Evolutionary conservation across 2,888 invertebrate species (phyloP), one percentile per base, ranked within the genome.

Genomic region (Trichopoda pennipes): DNA sequence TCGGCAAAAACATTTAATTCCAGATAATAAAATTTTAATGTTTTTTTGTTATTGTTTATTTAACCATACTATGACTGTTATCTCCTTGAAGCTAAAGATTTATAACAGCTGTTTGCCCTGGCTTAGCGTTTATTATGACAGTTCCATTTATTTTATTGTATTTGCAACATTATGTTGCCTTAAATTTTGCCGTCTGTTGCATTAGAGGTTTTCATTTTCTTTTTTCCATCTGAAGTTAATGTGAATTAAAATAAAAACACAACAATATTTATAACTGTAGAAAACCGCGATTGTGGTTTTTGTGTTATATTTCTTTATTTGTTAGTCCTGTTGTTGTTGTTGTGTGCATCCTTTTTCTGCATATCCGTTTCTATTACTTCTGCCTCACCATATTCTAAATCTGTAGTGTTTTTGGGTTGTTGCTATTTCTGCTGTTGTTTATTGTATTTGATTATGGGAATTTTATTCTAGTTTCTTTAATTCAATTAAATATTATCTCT

Each of bases 311-410:
- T 58, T 8, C 28, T 3, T 72, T 49, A 0, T 10, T 19, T 12
- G 2, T 44, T 10, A 19, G 38, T 16, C 60, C 12, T 53, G 10
- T 60, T 55, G 17, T 47, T 55, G 35, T 44, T 16, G 47, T 3
- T 3, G 32, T 38, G 12, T 38, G 47, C 53, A 70, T 70, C 56
- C 56, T 70, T 78, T 63, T 55, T 17, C 73, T 68, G 79, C 73
- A 79, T 53, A 73, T 79, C 79, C 79, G 73, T 68, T 61, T 60
- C 38, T 53, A 66, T 79, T 68, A 58, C 73, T 53, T 10, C 16
- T 53, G 28, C 14, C 32, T 10, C 47, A 60, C 23, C 53, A 60
- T 66, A 35, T 47, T 35, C 10, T 44, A 51, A 32, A 9, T 8
- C 19, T 17, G 47, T 51, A 60, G 53, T 73, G 73, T 73, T 38